Base-by-base conservation (phyloP, 1,140 invertebrate species). In the Caenorhabditis remanei region DNA sequence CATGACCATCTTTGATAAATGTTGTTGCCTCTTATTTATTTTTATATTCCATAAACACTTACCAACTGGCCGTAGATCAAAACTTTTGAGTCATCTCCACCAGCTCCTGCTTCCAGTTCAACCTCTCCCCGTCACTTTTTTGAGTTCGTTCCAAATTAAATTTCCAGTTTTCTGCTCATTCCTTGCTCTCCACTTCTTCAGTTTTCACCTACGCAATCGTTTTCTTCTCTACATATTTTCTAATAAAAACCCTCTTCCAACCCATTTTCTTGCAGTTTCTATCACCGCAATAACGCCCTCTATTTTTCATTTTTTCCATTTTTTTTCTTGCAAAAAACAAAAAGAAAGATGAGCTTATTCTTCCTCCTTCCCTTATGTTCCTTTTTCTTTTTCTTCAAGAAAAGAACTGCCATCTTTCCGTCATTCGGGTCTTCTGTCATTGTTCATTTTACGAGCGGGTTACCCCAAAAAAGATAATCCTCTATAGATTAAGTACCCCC, bases 391-490 rank as follows among this genome's bases (percentile, higher is more conserved):
- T 79, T 50, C n/a, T 48, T 13, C 2, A 19, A 71, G 46, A 46
- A 7, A 0, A 11, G 46, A 50, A 79, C 14, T 50, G 46, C 21
- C 21, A 50, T 50, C 65, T 43, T 71, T 65, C 8, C 19, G 21
- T 50, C 46, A 24, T 50, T 50, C 53, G n/a, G 40, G 4, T n/a
- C 11, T 71, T 79, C 11, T 13, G 41, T 43, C 41, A 32, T 40
- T 32, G n/a, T 63, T 63, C 32, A 63, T 40, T 63, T 63, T 63
- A 63, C 61, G 61, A 32, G 21, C 7, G 65, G n/a, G 40, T 24
- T 46, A 21, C 19, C 21, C 4, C 11, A 71, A 71, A 79, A 79
- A 79, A 50, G 71, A 79, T 79, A 50, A 79, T 79, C 71, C 71
- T 48, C 11, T 50, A 43, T 50, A 79, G 71, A 79, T 79, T 79